These are phyloP conservation scores for Eulemur rubriventer DNA, from an alignment of 2,797 vertebrate genomes.

Conservation along the genomic window DNA sequence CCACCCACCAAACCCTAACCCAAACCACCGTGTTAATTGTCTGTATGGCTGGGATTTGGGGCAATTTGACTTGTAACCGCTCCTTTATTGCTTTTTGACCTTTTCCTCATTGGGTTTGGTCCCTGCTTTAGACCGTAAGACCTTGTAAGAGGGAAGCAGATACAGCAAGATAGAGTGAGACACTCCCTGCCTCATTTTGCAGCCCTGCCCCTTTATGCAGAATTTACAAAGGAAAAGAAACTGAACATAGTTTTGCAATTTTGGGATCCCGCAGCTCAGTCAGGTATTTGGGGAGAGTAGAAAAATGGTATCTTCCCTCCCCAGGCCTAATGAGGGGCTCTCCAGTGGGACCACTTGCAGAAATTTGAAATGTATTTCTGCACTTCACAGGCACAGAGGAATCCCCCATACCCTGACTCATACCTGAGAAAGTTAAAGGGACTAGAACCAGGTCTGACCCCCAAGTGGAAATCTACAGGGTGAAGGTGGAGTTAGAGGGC, in stretches of 20 bases:
- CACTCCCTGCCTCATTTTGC: neutral
- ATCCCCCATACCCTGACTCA: neutral
- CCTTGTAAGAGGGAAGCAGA: neutral
- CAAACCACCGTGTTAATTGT: neutral
- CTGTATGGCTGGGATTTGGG: neutral
- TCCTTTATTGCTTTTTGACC: neutral
- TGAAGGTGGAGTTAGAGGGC: neutral
- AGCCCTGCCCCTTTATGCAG: neutral
- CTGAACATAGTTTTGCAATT: neutral
- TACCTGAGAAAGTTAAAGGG: neutral
- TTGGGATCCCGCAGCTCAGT: neutral
- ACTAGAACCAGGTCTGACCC: neutral
- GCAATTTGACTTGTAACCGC: neutral
- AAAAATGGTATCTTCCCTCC: neutral
- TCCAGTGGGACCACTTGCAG: neutral
- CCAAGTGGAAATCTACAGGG: neutral
- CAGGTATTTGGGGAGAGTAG: neutral
- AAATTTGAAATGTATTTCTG: neutral
- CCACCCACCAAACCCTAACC: neutral
- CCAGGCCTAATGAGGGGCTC: neutral
- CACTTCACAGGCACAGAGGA: neutral
- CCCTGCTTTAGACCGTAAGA: neutral
- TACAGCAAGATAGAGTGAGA: neutral
- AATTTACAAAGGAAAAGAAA: constrained; percentile 32
- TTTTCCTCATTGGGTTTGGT: neutral